Conservation (phyloP, 2,797 vertebrate species). For the Caiman crocodilus region DNA sequence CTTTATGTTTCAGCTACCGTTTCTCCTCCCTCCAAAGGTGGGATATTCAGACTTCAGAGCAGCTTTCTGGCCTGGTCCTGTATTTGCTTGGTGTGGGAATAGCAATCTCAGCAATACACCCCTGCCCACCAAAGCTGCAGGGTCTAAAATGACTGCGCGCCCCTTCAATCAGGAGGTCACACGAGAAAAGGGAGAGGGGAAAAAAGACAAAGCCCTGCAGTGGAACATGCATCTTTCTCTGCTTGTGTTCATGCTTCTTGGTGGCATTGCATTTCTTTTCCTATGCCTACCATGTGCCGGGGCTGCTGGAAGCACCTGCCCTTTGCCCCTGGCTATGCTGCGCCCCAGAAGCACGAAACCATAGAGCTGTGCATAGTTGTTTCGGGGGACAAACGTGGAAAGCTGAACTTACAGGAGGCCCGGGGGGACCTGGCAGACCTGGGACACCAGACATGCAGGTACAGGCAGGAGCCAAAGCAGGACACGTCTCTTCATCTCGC, state of each 20-base stretch:
- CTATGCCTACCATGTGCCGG: too few species aligned
- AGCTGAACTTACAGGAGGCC: constrained; percentile 84
- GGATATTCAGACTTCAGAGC: not conserved
- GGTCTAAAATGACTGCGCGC: too few species aligned
- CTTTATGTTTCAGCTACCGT: not conserved
- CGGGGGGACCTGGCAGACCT: constrained; percentile 87
- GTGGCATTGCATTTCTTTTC: too few species aligned
- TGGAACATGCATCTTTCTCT: accelerated
- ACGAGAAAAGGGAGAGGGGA: not conserved
- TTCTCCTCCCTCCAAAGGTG: accelerated
- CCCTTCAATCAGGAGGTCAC: not conserved
- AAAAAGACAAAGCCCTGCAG: not conserved
- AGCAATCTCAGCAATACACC: not conserved
- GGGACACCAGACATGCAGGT: constrained; percentile 86
- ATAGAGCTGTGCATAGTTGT: accelerated
- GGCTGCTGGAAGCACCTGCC: too few species aligned
- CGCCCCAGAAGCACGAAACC: accelerated
- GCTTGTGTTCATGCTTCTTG: too few species aligned
- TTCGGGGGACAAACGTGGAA: not conserved
- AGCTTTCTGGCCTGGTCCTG: too few species aligned
- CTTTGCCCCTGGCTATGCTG: too few species aligned
- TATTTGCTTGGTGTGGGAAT: too few species aligned
- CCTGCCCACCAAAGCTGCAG: not conserved
- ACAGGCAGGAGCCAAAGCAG: constrained; percentile 83
- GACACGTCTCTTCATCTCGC: constrained; percentile 91